phyloP scores from a whole-genome alignment of 2,797 vertebrate genomes.

The Phalloptychus januarius region DNA sequence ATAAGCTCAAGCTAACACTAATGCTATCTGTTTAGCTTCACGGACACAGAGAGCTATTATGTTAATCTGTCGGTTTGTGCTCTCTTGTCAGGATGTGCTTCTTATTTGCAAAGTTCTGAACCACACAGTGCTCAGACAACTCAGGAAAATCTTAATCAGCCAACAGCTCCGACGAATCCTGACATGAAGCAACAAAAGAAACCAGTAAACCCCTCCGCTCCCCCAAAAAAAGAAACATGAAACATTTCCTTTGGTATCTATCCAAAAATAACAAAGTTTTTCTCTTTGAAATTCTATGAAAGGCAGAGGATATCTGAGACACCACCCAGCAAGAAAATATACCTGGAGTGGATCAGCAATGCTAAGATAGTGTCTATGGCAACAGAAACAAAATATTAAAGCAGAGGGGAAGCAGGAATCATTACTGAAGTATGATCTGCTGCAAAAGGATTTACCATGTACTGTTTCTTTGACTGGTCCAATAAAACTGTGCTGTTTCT shows the following conservation, averaged over 20 bases:
- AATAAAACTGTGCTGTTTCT: no score
- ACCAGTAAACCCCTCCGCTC: no score
- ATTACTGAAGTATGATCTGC: background rate
- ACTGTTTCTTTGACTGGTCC: no score
- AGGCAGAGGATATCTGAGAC: background rate
- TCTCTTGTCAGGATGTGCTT: background rate
- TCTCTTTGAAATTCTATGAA: background rate
- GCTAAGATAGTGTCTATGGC: background rate
- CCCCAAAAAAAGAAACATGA: no score
- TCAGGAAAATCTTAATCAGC: no score
- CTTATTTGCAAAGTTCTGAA: background rate
- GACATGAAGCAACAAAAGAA: no score
- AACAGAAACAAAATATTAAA: background rate
- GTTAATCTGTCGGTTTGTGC: background rate
- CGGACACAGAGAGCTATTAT: background rate
- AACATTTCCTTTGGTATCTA: background rate
- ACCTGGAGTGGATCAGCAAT: background rate
- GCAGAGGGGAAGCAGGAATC: background rate
- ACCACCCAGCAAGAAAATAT: background rate
- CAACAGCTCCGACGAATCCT: no score
- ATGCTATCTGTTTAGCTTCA: background rate
- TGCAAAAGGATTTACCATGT: background rate
- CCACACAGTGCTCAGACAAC: background rate
- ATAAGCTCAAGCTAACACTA: background rate
- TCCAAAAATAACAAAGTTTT: background rate